Evolutionary conservation across 2,797 vertebrate genomes (phyloP), one percentile per base, ranked within the genome.

Genomic region (Neosalanx taihuensis): DNA sequence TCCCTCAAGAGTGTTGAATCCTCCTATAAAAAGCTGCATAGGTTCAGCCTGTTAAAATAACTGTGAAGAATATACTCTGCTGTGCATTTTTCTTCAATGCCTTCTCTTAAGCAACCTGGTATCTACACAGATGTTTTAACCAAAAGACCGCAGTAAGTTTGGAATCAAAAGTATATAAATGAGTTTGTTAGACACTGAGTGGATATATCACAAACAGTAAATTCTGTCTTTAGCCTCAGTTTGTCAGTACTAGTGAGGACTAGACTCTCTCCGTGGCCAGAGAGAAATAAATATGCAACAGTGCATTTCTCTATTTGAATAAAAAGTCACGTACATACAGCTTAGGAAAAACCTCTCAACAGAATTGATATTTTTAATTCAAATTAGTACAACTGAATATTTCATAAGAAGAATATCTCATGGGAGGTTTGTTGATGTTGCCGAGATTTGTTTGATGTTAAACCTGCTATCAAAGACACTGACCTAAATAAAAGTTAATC

Each of bases 401-500:
- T 68, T 58, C 30, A 64, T 18, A 35, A 23, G 30, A 9, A 31
- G 17, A 20, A 20, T 9, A 56, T 31, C 66, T 9, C 30, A 20
- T 57, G 30, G n/a, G 51, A 68, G 61, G 17, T 64, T 35, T 31
- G 9, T 67, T 68, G 17, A 31, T 33, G 30, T 10, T 33, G 51
- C 49, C 15, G 58, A 18, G 18, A 10, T 12, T 56, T 57, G 66
- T 31, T 56, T 67, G 29, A 53, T 57, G 23, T 33, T 57, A 57
- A 37, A 58, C 56, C 49, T 7, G 20, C 26, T 31, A 75, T 73
- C 72, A 74, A 81, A 75, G 58, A 5, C 30, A 69, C 64, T 84
- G 81, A 76, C 76, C 78, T 73, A 78, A 67, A 79, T 84, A 73
- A 78, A 83, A 81, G 82, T 83, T 26, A 77, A 85, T 83, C 9